Evolutionary conservation across 2,888 invertebrate species (phyloP).

Genomic region (Ceraclea dissimilis): DNA sequence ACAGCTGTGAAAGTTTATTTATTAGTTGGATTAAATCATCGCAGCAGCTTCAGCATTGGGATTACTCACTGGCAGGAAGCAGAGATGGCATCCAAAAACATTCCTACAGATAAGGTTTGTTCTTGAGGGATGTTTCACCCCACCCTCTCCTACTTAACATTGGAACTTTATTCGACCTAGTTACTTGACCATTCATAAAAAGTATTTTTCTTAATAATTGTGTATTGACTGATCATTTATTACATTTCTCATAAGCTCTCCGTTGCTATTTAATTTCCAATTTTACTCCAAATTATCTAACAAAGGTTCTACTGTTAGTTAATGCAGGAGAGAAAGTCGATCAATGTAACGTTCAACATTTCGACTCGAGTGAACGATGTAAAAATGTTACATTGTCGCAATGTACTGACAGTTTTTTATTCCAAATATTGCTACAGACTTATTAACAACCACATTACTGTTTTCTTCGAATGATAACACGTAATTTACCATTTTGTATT

Average conservation of each 20-base stretch:
- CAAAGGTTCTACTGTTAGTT: too few relatives aligned
- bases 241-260: background rate
- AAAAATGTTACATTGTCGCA: too few relatives aligned
- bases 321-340: too few relatives aligned
- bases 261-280: too few relatives aligned
- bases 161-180: constrained; percentile 19
- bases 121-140: constrained; percentile 22
- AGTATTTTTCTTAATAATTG: background rate
- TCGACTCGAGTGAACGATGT: too few relatives aligned
- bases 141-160: constrained; percentile 12
- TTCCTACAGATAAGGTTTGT: constrained; percentile 77
- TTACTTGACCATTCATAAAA: background rate
- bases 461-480: too few relatives aligned
- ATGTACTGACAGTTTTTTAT: too few relatives aligned
- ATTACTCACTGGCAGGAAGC: constrained; percentile 10
- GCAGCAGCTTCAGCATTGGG: constrained; percentile 11
- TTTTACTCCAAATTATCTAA: too few relatives aligned
- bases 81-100: constrained; percentile 69
- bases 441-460: too few relatives aligned
- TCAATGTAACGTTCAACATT: too few relatives aligned
- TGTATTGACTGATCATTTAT: background rate
- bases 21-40: constrained; percentile 29
- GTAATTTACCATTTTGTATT: too few relatives aligned
- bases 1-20: constrained; percentile 45
- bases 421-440: too few relatives aligned